phyloP scores from a whole-genome alignment of 2,113 vertebrate species.

The Cercocebus atys region DNA sequence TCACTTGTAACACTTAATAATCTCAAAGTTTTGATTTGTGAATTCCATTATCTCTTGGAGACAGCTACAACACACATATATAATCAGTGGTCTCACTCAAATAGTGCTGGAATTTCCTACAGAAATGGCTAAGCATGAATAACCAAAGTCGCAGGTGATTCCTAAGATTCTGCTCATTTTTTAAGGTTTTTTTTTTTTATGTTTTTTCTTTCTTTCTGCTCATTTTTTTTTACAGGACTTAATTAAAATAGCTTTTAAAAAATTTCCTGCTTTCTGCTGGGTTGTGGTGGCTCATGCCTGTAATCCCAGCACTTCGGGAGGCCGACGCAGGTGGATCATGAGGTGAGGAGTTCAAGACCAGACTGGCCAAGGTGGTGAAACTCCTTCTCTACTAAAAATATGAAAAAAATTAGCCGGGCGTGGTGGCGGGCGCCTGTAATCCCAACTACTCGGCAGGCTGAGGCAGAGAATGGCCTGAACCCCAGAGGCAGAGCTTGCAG shows the following conservation, averaged over 20 bases:
- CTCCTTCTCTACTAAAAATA: too few relatives aligned
- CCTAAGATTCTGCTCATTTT: background rate
- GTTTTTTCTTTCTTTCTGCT: background rate
- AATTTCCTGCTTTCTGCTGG: too few relatives aligned
- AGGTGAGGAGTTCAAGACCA: too few relatives aligned
- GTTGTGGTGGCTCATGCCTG: too few relatives aligned
- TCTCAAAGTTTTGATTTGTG: background rate
- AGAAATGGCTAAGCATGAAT: background rate
- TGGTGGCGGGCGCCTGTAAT: too few relatives aligned
- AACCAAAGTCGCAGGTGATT: background rate
- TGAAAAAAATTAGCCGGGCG: accelerated
- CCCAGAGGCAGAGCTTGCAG: too few relatives aligned
- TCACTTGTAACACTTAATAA: background rate
- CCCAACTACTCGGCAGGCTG: too few relatives aligned
- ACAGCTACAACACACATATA: background rate
- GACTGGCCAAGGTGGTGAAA: too few relatives aligned
- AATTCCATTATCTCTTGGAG: background rate
- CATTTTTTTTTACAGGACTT: background rate
- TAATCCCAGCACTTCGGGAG: too few relatives aligned
- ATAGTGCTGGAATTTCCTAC: background rate
- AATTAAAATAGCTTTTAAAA: background rate
- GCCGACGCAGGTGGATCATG: too few relatives aligned
- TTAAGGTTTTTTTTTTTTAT: too few relatives aligned
- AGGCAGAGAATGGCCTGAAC: too few relatives aligned
- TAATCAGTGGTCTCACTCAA: background rate